A percentile compares a stretch with the other conserved stretches of the same genome.
phyloP scores from a whole-genome alignment of 2,888 invertebrate species.

The Melanargia galathea region DNA sequence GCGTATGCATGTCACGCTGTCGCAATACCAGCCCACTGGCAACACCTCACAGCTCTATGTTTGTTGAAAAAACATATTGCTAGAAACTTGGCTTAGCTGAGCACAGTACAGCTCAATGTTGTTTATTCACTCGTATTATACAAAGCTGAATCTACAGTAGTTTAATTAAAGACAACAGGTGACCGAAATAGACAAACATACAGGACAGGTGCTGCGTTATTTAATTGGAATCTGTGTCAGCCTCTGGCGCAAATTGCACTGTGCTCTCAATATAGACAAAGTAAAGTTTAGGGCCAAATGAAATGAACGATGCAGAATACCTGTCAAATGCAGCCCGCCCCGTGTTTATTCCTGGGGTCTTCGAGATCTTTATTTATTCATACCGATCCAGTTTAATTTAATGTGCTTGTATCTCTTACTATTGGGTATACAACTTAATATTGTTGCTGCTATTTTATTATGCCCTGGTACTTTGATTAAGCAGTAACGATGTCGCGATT shows the following conservation, averaged over 20 bases:
- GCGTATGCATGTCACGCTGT: too few relatives aligned
- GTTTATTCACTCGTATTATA: neutral
- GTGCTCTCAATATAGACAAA: constrained; percentile 38
- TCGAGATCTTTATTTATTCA: constrained; percentile 23
- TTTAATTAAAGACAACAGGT: constrained; percentile 17
- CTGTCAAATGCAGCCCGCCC: constrained; percentile 34
- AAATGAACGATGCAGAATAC: constrained; percentile 40
- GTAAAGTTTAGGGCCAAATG: constrained; percentile 41
- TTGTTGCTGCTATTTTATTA: neutral
- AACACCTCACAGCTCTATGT: too few relatives aligned
- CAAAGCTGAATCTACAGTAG: constrained; percentile 3
- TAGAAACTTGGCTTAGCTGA: too few relatives aligned
- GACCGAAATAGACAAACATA: constrained; percentile 8
- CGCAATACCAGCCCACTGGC: too few relatives aligned
- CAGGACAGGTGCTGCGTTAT: neutral
- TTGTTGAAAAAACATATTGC: too few relatives aligned
- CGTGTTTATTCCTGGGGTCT: constrained; percentile 29
- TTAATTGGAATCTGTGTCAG: neutral
- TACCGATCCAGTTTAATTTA: constrained; percentile 7
- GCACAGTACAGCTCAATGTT: too few relatives aligned
- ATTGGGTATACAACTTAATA: neutral
- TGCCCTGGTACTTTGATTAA: neutral
- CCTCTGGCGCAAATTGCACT: constrained; percentile 27
- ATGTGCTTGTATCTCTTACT: neutral
- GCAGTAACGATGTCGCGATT: too few relatives aligned